Evolutionary conservation across 2,888 invertebrate genomes (phyloP).

Genomic region (Trachelus stipa): DNA sequence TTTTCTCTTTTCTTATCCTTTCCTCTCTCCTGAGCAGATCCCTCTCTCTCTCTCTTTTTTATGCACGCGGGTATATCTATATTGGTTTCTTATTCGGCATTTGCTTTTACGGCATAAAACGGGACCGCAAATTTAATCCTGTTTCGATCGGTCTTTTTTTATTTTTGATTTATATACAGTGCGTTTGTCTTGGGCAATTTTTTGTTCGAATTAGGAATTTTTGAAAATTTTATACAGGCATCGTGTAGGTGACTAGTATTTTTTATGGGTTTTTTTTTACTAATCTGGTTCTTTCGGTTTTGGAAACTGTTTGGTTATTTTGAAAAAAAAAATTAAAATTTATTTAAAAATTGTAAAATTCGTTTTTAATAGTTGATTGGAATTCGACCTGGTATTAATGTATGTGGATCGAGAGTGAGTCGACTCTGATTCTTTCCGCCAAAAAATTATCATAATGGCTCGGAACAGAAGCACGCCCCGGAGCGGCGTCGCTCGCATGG

Average conservation of each 20-base stretch:
- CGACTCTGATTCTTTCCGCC: conserved; percentile 52
- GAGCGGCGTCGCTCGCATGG: conserved; percentile 43
- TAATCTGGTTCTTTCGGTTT: not conserved
- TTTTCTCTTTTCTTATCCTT: conserved; percentile 28
- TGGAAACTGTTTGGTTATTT: not conserved
- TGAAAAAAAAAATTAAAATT: not conserved
- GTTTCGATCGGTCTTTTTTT: no score
- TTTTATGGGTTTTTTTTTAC: not conserved
- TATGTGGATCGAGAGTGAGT: not conserved
- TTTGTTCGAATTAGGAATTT: no score
- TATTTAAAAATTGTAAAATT: no score
- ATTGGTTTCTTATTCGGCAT: not conserved
- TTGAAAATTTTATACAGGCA: no score
- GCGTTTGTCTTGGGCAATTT: no score
- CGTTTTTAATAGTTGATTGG: not conserved
- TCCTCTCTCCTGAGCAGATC: conserved; percentile 15
- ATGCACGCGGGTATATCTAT: not conserved
- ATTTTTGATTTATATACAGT: no score
- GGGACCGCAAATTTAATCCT: not conserved
- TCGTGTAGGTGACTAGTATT: no score
- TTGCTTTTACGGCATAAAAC: not conserved
- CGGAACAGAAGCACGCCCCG: conserved; percentile 63
- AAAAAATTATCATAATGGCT: conserved; percentile 64
- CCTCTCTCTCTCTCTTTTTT: conserved; percentile 8
- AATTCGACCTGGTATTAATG: not conserved